phyloP scores from a whole-genome alignment of 2,113 vertebrate genomes.

The Eurypyga helias region DNA sequence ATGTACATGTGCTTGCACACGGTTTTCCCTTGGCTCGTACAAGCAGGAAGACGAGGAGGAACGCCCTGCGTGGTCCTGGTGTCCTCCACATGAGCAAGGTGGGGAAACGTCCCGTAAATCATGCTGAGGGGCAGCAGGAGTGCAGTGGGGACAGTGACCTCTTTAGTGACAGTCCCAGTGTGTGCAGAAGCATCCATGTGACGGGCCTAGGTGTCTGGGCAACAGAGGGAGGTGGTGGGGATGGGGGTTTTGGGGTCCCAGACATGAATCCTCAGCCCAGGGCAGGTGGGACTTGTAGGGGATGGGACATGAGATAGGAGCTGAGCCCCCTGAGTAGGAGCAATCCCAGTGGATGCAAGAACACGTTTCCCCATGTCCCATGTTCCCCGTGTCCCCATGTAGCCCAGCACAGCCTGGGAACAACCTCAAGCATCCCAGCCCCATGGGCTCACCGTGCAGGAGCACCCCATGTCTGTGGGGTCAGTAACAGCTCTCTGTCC shows the following conservation, averaged over 20 bases:
- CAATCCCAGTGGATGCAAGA: neutral
- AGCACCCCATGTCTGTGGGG: neutral
- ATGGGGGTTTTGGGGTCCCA: neutral
- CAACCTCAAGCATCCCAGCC: neutral
- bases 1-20: fast-evolving
- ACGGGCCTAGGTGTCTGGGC: neutral
- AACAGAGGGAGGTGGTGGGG: neutral
- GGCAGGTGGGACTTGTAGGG: fast-evolving
- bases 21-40: neutral
- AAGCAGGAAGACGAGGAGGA: slow-evolving; percentile 20
- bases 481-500: neutral
- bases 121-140: neutral
- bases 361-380: neutral
- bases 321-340: neutral
- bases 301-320: neutral
- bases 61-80: neutral
- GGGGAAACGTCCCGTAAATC: neutral
- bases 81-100: neutral
- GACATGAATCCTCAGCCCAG: fast-evolving
- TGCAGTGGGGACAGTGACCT: fast-evolving
- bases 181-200: neutral
- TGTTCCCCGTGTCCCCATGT: no score
- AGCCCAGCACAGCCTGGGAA: neutral
- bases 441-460: fast-evolving
- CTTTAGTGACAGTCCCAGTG: neutral